Percentiles rank a stretch among this genome's conserved stretches.
Conservation (phyloP, 1,140 invertebrate genomes). For the Calephelis virginiensis region DNA sequence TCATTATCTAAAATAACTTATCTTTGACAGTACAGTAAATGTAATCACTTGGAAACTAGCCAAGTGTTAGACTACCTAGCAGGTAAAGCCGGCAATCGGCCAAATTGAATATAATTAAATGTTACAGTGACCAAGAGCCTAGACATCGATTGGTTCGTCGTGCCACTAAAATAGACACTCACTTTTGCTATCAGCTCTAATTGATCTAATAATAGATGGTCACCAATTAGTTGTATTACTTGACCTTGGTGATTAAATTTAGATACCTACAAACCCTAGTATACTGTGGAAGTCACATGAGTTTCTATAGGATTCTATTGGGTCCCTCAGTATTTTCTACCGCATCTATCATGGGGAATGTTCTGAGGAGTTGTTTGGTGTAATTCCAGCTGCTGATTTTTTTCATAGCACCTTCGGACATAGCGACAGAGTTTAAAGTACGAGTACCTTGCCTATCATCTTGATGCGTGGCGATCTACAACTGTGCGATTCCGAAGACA, state of each 20-base stretch:
- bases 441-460: no score
- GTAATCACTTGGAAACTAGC: slow-evolving; percentile 66
- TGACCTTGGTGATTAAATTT: neutral
- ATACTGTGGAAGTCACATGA: no score
- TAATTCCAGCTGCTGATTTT: no score
- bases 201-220: slow-evolving; percentile 19
- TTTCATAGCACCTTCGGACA: no score
- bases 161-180: slow-evolving; percentile 47
- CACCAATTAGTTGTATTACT: slow-evolving; percentile 5
- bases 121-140: slow-evolving; percentile 69
- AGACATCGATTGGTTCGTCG: slow-evolving; percentile 55
- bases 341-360: no score
- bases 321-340: no score
- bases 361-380: no score
- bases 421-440: no score
- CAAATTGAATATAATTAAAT: slow-evolving; percentile 76
- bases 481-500: no score
- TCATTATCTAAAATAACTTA: slow-evolving; percentile 76
- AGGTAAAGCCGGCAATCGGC: slow-evolving; percentile 71
- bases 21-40: slow-evolving; percentile 76
- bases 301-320: no score
- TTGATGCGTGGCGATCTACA: no score
- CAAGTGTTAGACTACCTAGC: slow-evolving; percentile 66
- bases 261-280: no score
- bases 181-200: slow-evolving; percentile 24